Evolutionary conservation across 2,888 invertebrate species (phyloP), one percentile per base, ranked within the genome.

Genomic region (Argyresthia albistria): DNA sequence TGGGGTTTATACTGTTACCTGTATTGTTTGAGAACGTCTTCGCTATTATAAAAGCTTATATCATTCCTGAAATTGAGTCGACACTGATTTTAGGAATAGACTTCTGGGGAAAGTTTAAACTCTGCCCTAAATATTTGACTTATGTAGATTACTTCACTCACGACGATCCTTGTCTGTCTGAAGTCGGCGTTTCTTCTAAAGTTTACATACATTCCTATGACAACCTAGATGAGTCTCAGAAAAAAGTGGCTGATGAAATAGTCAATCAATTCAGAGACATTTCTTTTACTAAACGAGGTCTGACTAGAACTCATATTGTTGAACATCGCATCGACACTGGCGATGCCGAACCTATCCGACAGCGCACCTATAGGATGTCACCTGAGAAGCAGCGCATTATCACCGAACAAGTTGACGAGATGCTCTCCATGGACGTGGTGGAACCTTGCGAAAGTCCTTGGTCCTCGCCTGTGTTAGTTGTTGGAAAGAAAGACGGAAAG

Each of bases 261-360:
- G 48, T 59, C 11, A 10, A 53, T 3, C 39, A 56, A 15, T 59
- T 56, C 53, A 14, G 56, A 1, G 14, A 50, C 10, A 61, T 61
- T 16, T 59, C 57, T 1, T 54, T 46, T 37, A 52, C 53, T 12
- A 1, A 36, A 1, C 55, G 50, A 37, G 61, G 61, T n/a, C 49
- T 61, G 16, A 62, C 61, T 35, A 25, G 54, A n/a, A 65, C 65
- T 4, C 9, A 53, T 35, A 48, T 63, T 7, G 53, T 62, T 10
- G 48, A 43, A 1, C 63, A 65, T 49, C 43, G 14, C 0, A 65
- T 63, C 11, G 56, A 63, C 50, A 65, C 64, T 3, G 63, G 62
- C 0, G 54, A 61, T 36, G 39, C 56, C 7, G 6, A n/a, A n/a
- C 62, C 62, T 10, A 59, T 63, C n/a, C 37, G 58, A 8, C 61